phyloP scores from a whole-genome alignment of 1,140 invertebrate genomes.

The Sipha flava region DNA sequence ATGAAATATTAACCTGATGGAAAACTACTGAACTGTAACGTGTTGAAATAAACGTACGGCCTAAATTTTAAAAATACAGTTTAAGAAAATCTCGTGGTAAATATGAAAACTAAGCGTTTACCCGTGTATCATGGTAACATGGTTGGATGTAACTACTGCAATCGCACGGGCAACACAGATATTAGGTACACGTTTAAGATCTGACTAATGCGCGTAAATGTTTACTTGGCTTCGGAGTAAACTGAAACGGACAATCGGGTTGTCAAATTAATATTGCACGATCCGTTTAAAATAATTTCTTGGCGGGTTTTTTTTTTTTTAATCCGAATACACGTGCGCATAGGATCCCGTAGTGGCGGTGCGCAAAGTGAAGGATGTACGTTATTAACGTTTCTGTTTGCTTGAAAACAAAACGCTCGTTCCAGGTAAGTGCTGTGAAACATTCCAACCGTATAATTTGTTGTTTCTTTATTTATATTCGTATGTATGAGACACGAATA shows the following conservation, averaged over 20 bases:
- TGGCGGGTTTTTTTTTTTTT: not conserved
- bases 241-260: not conserved
- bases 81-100: too few species aligned
- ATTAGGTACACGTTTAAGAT: not conserved
- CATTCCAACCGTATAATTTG: conserved; percentile 10
- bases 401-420: not conserved
- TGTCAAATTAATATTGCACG: not conserved
- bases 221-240: not conserved
- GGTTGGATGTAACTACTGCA: too few species aligned
- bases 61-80: too few species aligned
- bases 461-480: not conserved
- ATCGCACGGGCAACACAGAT: too few species aligned
- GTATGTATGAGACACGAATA: too few species aligned
- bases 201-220: not conserved
- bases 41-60: too few species aligned
- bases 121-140: too few species aligned
- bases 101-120: too few species aligned
- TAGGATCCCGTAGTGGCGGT: not conserved
- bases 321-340: not conserved
- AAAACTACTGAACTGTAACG: too few species aligned
- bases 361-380: conserved; percentile 2
- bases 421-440: conserved; percentile 14
- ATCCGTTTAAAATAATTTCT: not conserved
- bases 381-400: not conserved
- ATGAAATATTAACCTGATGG: too few species aligned